Evolutionary conservation across 2,888 invertebrate species (phyloP).

Genomic region (Diploptera punctata): DNA sequence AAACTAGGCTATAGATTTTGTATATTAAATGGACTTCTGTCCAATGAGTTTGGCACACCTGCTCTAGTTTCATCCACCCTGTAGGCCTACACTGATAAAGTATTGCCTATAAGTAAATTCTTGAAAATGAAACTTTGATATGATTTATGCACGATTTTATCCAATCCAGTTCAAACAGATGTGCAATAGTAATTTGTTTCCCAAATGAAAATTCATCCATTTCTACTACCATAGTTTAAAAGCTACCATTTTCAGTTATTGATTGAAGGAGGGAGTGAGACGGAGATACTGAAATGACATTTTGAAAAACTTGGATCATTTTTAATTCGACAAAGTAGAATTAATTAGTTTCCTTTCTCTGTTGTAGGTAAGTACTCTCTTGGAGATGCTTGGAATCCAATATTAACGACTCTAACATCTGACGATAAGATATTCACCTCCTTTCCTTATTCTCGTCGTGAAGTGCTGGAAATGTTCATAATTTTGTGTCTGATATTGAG

Average conservation of each 20-base stretch:
- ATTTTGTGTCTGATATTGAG: too few relatives aligned
- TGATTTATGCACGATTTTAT: background rate
- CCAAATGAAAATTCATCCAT: slow-evolving; percentile 12
- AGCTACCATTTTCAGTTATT: background rate
- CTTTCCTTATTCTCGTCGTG: background rate
- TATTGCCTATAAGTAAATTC: too few relatives aligned
- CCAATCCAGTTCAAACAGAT: background rate
- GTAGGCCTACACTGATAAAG: too few relatives aligned
- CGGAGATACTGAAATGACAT: background rate
- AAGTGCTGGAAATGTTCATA: too few relatives aligned
- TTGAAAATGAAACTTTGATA: too few relatives aligned
- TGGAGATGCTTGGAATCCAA: background rate
- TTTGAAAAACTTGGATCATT: background rate
- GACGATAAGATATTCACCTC: background rate
- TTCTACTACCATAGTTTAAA: background rate
- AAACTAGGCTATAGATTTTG: too few relatives aligned
- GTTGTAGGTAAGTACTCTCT: slow-evolving; percentile 18
- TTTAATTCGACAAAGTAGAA: slow-evolving; percentile 17
- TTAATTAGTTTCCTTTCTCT: slow-evolving; percentile 23
- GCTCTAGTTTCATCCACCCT: too few relatives aligned
- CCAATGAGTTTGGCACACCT: too few relatives aligned
- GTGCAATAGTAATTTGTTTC: background rate
- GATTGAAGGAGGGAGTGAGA: slow-evolving; percentile 4
- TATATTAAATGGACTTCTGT: too few relatives aligned
- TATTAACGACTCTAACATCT: background rate